phyloP scores from a whole-genome alignment of 2,797 vertebrate species.

The Leptatherina wallacei region DNA sequence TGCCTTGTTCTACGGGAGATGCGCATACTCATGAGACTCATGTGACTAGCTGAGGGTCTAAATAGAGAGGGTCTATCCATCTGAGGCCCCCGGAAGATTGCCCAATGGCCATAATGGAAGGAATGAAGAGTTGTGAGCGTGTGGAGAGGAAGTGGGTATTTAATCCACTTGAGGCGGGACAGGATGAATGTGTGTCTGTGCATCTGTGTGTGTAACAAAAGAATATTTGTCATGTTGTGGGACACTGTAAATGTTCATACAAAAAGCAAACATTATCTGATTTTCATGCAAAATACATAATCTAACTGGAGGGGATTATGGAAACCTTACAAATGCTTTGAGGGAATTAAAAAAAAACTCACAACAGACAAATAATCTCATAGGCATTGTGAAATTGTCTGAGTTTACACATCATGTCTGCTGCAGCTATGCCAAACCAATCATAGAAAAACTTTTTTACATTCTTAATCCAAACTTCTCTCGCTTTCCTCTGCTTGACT shows the following conservation, averaged over 20 bases:
- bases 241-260: neutral
- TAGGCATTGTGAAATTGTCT: neutral
- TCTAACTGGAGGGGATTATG: neutral
- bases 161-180: slow-evolving; percentile 26
- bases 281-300: neutral
- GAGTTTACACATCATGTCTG: neutral
- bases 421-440: neutral
- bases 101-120: slow-evolving; percentile 51
- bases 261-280: slow-evolving; percentile 15
- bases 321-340: neutral
- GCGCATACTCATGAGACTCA: slow-evolving; percentile 69
- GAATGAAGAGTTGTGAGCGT: slow-evolving; percentile 56
- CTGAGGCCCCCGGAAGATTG: slow-evolving; percentile 48
- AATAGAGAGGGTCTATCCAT: slow-evolving; percentile 67
- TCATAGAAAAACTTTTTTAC: slow-evolving; percentile 1
- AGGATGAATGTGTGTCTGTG: slow-evolving; percentile 41
- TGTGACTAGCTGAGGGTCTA: slow-evolving; percentile 70
- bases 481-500: neutral
- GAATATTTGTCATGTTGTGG: slow-evolving; percentile 6
- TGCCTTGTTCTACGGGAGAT: slow-evolving; percentile 44
- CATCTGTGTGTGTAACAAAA: slow-evolving; percentile 12
- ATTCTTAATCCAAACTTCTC: neutral
- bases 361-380: neutral
- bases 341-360: neutral
- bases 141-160: slow-evolving; percentile 47